Base-by-base conservation (phyloP, 1,140 invertebrate species). In the Drosophila kepulauana region DNA sequence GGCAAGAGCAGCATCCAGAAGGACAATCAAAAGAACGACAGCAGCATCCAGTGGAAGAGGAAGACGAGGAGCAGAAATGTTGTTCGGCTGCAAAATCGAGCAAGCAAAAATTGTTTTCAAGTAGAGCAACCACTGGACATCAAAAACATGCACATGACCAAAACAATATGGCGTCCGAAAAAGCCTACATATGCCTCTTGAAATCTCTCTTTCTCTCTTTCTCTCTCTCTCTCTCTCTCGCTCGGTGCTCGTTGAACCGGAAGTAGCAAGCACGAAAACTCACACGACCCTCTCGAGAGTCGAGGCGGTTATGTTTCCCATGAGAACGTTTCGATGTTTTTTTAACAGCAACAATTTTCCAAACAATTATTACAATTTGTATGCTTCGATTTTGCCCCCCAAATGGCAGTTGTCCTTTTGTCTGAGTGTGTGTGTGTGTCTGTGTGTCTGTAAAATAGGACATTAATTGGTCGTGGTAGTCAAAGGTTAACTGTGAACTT, bases 121-220 rank as follows among this genome's bases (percentile, higher is more conserved):
- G 82, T 78, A 75, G 78, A 81, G 48, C 69, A 70, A 63, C 82
- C 82, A 87, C 80, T 88, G 82, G 84, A 82, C 84, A 88, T 78
- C 80, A 80, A 88, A 82, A 84, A 82, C 84, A 88, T 82, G 77
- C 74, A 88, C 82, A 82, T 87, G 79, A 65, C 79, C 76, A 82
- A 88, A 87, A 82, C 84, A 86, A 87, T 79, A 86, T 86, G 82
- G 82, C 76, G 65, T 62, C 82, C 76, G 20, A 69, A 64, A 7
- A 38, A 38, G 35, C 35, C 35, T 38, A 38, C 46, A 56, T 45
- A 51, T 57, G 38, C 56, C 11, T 25, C 43, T 43, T n/a, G 41
- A 43, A 43, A 43, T 3, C 41, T n/a, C 11, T 43, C 3, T 35
- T 5, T 13, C 41, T 5, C 11, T 43, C 41, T 5, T 43, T 43